Conservation (phyloP, 2,797 vertebrate genomes). For the Pipistrellus nathusii region DNA sequence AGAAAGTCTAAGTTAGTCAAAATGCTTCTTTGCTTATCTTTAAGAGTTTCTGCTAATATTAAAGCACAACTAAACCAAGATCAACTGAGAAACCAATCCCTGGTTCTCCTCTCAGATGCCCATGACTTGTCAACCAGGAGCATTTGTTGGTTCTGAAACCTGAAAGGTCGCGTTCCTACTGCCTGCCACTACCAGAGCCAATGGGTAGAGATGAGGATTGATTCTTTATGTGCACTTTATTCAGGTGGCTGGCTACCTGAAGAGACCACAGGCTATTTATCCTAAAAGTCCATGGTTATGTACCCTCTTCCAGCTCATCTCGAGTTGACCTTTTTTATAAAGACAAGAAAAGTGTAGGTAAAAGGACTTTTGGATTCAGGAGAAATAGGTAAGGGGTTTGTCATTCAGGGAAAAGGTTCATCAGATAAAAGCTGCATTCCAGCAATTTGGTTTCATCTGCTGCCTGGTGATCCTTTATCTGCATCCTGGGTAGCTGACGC, state of each 20-base stretch:
- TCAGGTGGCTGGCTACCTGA: not conserved
- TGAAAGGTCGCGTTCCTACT: rapidly evolving
- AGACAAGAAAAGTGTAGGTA: not conserved
- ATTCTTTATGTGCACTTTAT: not conserved
- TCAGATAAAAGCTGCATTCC: not conserved
- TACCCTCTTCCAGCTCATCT: not conserved
- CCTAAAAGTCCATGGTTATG: not conserved
- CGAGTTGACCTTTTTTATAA: not conserved
- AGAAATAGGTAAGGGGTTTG: not conserved
- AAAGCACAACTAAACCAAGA: not conserved
- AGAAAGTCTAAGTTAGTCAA: not conserved
- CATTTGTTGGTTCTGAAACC: not conserved
- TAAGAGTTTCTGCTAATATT: not conserved
- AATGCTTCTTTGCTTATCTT: not conserved
- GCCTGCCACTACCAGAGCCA: not conserved
- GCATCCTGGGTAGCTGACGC: not conserved
- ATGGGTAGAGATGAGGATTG: not conserved
- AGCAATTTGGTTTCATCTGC: not conserved
- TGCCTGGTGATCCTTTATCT: not conserved
- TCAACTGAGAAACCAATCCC: not conserved
- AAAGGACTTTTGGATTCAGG: too few relatives aligned
- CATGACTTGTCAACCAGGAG: not conserved
- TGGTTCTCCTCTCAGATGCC: not conserved
- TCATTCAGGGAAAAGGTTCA: not conserved
- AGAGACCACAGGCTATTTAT: not conserved